Percentiles rank a stretch among this genome's conserved stretches.
phyloP scores from a whole-genome alignment of 37 sponge, comb jelly and placozoan genomes.

The Oopsacas minuta region DNA sequence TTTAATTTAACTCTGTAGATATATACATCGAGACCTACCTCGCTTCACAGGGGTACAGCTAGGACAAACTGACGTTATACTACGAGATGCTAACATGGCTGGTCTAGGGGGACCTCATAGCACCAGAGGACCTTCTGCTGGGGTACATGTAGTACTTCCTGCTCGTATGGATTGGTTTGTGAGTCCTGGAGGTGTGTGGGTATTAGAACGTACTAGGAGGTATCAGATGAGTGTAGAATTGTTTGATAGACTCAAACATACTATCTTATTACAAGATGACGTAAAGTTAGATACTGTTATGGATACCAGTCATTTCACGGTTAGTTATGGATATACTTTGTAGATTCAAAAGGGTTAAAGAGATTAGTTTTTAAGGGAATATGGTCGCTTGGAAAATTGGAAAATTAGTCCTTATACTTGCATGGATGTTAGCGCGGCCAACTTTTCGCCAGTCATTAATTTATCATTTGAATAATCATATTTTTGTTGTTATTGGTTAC shows the following conservation, averaged over 20 bases:
- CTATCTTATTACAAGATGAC: slow-evolving; percentile 29
- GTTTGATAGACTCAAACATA: slow-evolving; percentile 48
- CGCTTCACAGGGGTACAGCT: slow-evolving; percentile 54
- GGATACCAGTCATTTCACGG: background rate
- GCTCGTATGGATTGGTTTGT: slow-evolving; percentile 49
- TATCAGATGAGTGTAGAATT: slow-evolving; percentile 62
- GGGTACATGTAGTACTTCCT: slow-evolving; percentile 52
- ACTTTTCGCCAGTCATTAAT: no score
- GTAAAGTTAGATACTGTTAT: background rate
- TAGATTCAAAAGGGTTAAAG: no score
- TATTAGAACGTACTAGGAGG: slow-evolving; percentile 44
- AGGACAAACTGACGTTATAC: slow-evolving; percentile 56
- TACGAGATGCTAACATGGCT: slow-evolving; percentile 50
- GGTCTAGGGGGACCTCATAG: background rate
- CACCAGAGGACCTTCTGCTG: slow-evolving; percentile 31
- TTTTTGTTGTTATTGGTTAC: no score
- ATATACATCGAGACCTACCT: background rate
- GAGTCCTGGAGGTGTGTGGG: slow-evolving; percentile 30
- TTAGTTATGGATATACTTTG: no score
- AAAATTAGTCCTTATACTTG: no score
- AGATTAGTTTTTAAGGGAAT: no score
- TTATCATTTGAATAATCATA: no score
- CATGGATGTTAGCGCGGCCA: no score
- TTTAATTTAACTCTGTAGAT: background rate
- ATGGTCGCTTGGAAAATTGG: no score